Evolutionary conservation across 2,797 vertebrate genomes (phyloP).

Genomic region (Apodemus agrarius): DNA sequence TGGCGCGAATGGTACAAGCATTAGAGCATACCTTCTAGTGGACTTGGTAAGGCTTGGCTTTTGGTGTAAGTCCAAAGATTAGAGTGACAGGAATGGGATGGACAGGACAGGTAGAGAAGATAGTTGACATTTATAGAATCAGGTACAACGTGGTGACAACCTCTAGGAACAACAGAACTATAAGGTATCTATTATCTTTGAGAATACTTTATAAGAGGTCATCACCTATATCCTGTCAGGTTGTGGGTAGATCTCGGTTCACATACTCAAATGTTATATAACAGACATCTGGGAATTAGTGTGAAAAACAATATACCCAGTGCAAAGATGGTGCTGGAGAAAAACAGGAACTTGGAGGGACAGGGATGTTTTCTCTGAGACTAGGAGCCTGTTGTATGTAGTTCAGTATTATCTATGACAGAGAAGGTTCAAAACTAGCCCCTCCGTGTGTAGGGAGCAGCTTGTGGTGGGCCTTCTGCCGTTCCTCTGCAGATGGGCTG

Average conservation of each 20-base stretch:
- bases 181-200: background rate
- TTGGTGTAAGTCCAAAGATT: background rate
- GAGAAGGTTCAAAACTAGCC: background rate
- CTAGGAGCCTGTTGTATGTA: background rate
- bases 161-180: background rate
- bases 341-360: background rate
- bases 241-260: background rate
- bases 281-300: background rate
- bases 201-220: background rate
- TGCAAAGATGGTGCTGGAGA: background rate
- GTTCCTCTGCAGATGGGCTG: background rate
- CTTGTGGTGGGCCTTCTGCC: background rate
- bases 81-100: background rate
- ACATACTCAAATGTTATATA: background rate
- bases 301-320: background rate
- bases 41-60: background rate
- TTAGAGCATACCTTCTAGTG: background rate
- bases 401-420: background rate
- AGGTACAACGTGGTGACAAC: background rate
- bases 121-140: background rate
- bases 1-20: background rate
- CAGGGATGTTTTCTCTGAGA: background rate
- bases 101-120: fast-evolving
- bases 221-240: background rate
- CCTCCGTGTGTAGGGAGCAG: background rate